Evolutionary conservation across 1,140 invertebrate genomes (phyloP), one percentile per base, ranked within the genome.

Genomic region (Leucophenga varia): DNA sequence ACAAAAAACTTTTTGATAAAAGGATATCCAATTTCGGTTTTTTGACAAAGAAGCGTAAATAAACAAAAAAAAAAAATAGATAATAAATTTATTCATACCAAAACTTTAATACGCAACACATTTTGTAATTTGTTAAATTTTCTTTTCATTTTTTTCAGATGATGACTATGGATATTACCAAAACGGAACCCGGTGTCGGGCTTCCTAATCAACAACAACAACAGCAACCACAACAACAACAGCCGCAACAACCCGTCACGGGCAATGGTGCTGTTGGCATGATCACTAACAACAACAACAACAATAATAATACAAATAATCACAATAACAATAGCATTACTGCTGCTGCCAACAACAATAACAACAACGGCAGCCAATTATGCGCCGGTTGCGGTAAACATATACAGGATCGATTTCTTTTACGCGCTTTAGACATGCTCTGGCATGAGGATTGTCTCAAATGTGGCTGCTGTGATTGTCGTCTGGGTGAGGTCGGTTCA

Each of bases 381-480:
- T 92, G 90, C 76, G 89, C 89, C 28, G 89, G 89, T 41, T 93
- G 90, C 72, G 87, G 86, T 55, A 93, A 93, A 79, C 85, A 85
- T 64, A 93, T 93, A 61, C 90, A 87, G 34, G 89, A 93, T 73
- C 84, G 89, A 69, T 91, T 84, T 73, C 79, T 90, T 32, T 81
- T 91, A 52, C 89, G 90, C 74, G 91, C 94, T 4, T 75, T 97
- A 61, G 93, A 97, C 74, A 84, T 95, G 78, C 88, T 90, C 64
- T 98, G 95, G 95, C 95, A 98, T 77, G 95, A 98, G 78, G 95
- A 97, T 78, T 98, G 95, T 76, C 83, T 98, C 7, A 97, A 97
- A 77, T 97, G 95, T 75, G 91, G 92, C 46, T 97, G 94, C 79
- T 98, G 95, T 78, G 93, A 97, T 77, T 97, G 94, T 78, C 82